Evolutionary conservation across 2,113 vertebrate species (phyloP).

Genomic region (Hiodon alosoides): DNA sequence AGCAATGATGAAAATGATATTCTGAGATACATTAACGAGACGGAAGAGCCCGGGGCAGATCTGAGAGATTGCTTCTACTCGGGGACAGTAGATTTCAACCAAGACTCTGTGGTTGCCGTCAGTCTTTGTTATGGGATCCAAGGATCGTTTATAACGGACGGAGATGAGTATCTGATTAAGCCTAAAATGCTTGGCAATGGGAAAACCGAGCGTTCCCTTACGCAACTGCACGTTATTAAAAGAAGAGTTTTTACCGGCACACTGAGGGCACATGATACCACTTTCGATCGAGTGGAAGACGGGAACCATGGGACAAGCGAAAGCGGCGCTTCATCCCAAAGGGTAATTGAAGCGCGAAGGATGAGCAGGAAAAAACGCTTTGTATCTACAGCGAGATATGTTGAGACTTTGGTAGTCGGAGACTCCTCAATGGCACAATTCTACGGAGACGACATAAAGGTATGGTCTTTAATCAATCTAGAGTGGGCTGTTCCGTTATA

Average conservation of each 20-base stretch:
- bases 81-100: slow-evolving; percentile 55
- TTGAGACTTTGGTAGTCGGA: slow-evolving; percentile 76
- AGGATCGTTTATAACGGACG: slow-evolving; percentile 63
- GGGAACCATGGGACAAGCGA: not conserved
- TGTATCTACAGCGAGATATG: slow-evolving; percentile 68
- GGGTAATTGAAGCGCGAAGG: not conserved
- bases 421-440: slow-evolving; percentile 72
- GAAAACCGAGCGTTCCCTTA: slow-evolving; percentile 1
- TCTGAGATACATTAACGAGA: slow-evolving; percentile 11
- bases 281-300: slow-evolving; percentile 18
- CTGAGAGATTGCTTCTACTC: slow-evolving; percentile 65
- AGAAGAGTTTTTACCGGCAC: slow-evolving; percentile 25
- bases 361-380: slow-evolving; percentile 55
- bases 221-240: slow-evolving; percentile 40
- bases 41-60: slow-evolving; percentile 17
- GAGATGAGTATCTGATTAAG: slow-evolving; percentile 62
- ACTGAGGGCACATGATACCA: not conserved
- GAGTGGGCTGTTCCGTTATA: slow-evolving; percentile 31
- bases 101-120: slow-evolving; percentile 59
- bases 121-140: slow-evolving; percentile 67
- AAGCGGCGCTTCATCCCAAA: not conserved
- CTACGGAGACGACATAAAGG: slow-evolving; percentile 72
- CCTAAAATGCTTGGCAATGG: slow-evolving; percentile 39
- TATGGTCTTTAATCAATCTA: slow-evolving; percentile 33
- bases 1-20: slow-evolving; percentile 5